Base-by-base conservation (phyloP, 2,113 vertebrate genomes). In the Neolamprologus tretocephalus region DNA sequence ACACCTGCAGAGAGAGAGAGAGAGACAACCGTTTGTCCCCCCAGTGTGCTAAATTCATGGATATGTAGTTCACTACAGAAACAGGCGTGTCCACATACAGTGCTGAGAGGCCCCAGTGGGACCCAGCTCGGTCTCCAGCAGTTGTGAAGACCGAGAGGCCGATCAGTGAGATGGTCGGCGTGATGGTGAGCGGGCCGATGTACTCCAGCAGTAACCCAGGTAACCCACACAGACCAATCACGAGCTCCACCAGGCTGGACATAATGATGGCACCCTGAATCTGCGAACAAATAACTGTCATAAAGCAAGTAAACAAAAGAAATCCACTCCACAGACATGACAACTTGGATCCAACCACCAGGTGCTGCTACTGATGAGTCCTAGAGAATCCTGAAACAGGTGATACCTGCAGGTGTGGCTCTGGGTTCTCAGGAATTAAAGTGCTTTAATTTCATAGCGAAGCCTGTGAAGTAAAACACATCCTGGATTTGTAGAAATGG, bases 121-220 rank as follows among this genome's bases (percentile, higher is more conserved):
- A 97, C 14, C 98, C 98, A 0, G 98, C 98, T 57, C 98, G 90
- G 58, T 99, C 98, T 2, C 98, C 98, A 1, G 98, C 99, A 0
- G 97, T 97, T 92, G 97, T 97, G 94, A 99, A 99, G 51, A 98
- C 98, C 0, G 98, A 99, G 85, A 99, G 96, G 3, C 98, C 98
- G 2, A 99, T 99, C 82, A 99, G 97, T 26, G 98, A 98, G 83
- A 99, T 96, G 1, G 98, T 99, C 17, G 99, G 98, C 3, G 98
- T 98, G 95, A 99, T 97, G 0, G 98, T 99, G 81, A 99, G 97
- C 0, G 99, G 99, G 21, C 99, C 99, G 11, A 99, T 98, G 94
- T 98, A 98, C 81, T 96, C 96, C 82, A 99, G 96, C 91, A 99
- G 96, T 4, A 98, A 95, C 49, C 99, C 98, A 4, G 98, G 98